Base-by-base conservation (phyloP, 2,888 invertebrate species). In the Incurvaria masculella region DNA sequence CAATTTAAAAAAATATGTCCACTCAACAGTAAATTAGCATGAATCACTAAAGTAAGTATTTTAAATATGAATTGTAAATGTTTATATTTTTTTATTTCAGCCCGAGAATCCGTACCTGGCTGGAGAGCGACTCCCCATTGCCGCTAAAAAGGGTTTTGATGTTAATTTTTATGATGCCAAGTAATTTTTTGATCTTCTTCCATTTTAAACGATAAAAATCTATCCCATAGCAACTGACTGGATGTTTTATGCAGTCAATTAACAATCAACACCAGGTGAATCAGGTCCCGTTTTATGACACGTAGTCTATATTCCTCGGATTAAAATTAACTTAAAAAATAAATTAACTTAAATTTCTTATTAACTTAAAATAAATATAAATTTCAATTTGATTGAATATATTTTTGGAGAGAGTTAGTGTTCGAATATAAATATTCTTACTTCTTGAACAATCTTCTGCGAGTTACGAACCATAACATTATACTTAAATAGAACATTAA, bases 131-230 rank as follows among this genome's bases (percentile, higher is more conserved):
- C 79, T 95, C 53, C 94, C 94, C 10, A 89, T 94, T 53, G 94
- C 94, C 38, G 95, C 96, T 48, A 96, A 96, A 71, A 96, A 96
- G 72, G 93, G 94, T 59, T 88, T 87, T 64, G 85, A 88, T 61
- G 85, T 91, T 50, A 68, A 44, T 42, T 14, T 20, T 4, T 41
- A 20, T n/a, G 21, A 41, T 41, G 21, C 6, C 3, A 41, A 41
- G 17, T 41, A 41, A 21, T 16, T 20, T 41, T 41, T 14, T 33
- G 14, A 33, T 33, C 10, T 10, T 6, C 33, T 33, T 14, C 14
- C 14, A 33, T 8, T 33, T n/a, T 33, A 33, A 8, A 10, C 14
- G 14, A 14, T 33, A 33, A 33, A n/a, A 14, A 33, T 14, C 33
- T 33, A n/a, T 33, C 33, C 33, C 33, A 33, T 33, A 8, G 33